These are phyloP conservation scores for Catagonus wagneri DNA, from an alignment of 2,113 vertebrate genomes.

Conservation along the genomic window DNA sequence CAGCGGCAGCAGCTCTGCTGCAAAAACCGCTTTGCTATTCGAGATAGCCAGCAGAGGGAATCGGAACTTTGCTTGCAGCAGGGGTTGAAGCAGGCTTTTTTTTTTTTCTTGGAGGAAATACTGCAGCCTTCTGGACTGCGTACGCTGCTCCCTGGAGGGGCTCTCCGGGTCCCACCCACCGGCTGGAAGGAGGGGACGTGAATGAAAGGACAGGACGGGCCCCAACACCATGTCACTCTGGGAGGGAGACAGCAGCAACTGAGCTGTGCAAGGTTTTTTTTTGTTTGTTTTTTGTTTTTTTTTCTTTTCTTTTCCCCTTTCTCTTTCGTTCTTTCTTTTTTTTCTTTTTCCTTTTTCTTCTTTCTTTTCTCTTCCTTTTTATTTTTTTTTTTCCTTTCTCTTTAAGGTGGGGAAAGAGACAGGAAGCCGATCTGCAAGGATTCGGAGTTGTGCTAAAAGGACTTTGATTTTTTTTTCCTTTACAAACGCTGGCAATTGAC, in stretches of 20 bases:
- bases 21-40: constrained; percentile 79
- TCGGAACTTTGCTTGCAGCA: constrained; percentile 87
- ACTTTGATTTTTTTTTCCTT: constrained; percentile 74
- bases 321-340: neutral
- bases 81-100: constrained; percentile 81
- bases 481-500: constrained; percentile 84
- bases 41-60: constrained; percentile 91
- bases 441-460: constrained; percentile 85
- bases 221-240: constrained; percentile 93
- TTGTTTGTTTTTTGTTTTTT: neutral
- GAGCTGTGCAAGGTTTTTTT: constrained; percentile 84
- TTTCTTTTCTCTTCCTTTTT: neutral
- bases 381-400: neutral
- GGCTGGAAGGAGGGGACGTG: constrained; percentile 91
- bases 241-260: constrained; percentile 89
- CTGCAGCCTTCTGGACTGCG: constrained; percentile 93
- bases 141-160: constrained; percentile 91
- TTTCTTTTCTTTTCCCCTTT: neutral
- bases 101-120: constrained; percentile 90
- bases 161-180: constrained; percentile 91
- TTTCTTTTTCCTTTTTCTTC: neutral
- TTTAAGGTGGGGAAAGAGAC: constrained; percentile 79
- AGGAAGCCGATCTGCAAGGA: constrained; percentile 86
- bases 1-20: constrained; percentile 54
- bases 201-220: constrained; percentile 91